Conservation (phyloP, 2,888 invertebrate genomes). For the Arrhopalites spinosus region DNA sequence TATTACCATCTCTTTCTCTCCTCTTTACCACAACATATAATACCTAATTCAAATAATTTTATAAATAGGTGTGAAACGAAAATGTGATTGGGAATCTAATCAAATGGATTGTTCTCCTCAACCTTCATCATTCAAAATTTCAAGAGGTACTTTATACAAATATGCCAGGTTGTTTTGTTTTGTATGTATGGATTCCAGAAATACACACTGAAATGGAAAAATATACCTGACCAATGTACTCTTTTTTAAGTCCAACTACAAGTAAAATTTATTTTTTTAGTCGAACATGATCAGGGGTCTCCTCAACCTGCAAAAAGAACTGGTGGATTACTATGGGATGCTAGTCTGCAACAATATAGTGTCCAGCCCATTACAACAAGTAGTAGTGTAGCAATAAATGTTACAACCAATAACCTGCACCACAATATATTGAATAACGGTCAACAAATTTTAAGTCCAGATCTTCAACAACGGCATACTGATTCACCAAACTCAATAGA, state of each 20-base stretch:
- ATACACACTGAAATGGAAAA: no score
- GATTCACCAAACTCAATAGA: conserved; percentile 56
- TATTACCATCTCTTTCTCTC: no score
- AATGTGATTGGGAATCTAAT: conserved; percentile 54
- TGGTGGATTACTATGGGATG: conserved; percentile 45
- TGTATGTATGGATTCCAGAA: no score
- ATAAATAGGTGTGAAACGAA: conserved; percentile 53
- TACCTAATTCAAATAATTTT: not conserved
- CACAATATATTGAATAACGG: conserved; percentile 17
- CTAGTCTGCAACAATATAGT: conserved; percentile 42
- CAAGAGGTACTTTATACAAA: no score
- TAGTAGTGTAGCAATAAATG: conserved; percentile 26
- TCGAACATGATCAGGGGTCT: not conserved
- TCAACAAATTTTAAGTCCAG: conserved; percentile 29
- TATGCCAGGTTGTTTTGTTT: no score
- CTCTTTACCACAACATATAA: no score
- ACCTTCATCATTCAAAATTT: no score
- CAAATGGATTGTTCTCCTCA: conserved; percentile 56
- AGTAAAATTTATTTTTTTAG: no score
- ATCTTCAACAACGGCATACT: conserved; percentile 34
- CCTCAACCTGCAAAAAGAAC: conserved; percentile 54
- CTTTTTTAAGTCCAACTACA: no score
- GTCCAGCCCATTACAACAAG: not conserved
- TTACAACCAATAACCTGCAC: conserved; percentile 23
- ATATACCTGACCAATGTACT: no score